phyloP scores from a whole-genome alignment of 1,140 invertebrate species.

The Anoplolepis gracilipes region DNA sequence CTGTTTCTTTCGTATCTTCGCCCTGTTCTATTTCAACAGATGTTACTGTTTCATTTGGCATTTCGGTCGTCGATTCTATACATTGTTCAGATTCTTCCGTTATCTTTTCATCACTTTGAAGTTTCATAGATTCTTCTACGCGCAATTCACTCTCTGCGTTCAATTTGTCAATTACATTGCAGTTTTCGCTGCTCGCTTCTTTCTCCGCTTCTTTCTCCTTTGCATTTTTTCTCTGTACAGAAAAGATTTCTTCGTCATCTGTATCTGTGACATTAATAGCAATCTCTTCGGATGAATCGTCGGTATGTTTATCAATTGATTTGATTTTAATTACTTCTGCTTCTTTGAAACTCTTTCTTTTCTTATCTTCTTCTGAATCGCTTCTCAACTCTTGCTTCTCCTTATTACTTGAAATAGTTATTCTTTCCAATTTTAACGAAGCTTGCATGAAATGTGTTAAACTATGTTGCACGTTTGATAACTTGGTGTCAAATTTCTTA shows the following conservation, averaged over 20 bases:
- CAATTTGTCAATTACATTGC: background rate
- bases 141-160: background rate
- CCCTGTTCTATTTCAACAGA: slow-evolving; percentile 11
- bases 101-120: background rate
- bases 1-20: background rate
- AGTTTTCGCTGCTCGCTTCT: background rate
- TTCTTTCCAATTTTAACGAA: slow-evolving; percentile 75
- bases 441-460: slow-evolving; percentile 79
- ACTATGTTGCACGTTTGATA: slow-evolving; percentile 75
- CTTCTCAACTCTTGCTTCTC: background rate
- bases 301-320: background rate
- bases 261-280: slow-evolving; percentile 30
- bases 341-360: background rate
- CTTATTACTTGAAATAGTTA: slow-evolving; percentile 10
- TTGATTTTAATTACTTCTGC: background rate
- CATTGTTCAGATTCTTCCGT: slow-evolving; percentile 19
- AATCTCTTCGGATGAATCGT: slow-evolving; percentile 39
- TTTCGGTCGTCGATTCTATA: background rate
- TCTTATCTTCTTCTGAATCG: slow-evolving; percentile 17
- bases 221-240: background rate
- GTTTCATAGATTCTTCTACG: background rate
- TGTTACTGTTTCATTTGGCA: background rate
- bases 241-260: slow-evolving; percentile 43
- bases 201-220: background rate
- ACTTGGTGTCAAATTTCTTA: slow-evolving; percentile 76